A percentile compares a stretch with the other conserved stretches of the same genome.
phyloP scores from a whole-genome alignment of 2,797 vertebrate species.

The Alouatta caraya region DNA sequence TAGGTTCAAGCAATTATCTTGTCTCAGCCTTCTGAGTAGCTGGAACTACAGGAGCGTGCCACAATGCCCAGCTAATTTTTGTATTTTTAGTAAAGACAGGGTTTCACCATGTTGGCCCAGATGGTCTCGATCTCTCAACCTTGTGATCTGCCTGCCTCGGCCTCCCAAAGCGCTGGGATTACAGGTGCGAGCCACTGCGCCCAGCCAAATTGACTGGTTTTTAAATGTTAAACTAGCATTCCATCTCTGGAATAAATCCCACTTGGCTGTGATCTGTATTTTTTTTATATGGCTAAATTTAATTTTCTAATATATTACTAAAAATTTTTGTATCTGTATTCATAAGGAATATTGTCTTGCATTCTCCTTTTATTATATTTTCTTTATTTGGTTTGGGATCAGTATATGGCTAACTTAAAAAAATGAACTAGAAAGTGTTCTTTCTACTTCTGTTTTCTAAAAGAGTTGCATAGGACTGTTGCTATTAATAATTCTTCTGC shows the following conservation, averaged over 20 bases:
- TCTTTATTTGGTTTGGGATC: not conserved
- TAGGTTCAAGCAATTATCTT: no score
- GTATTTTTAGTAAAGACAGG: no score
- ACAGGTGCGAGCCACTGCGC: no score
- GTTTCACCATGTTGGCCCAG: no score
- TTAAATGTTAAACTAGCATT: not conserved
- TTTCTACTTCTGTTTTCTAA: not conserved
- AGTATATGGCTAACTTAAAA: not conserved
- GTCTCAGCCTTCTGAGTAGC: no score
- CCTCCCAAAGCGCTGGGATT: no score
- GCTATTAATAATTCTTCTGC: not conserved
- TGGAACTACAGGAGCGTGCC: no score
- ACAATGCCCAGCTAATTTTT: no score
- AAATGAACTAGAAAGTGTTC: not conserved
- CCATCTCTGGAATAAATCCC: not conserved
- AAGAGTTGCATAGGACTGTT: not conserved
- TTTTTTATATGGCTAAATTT: not conserved
- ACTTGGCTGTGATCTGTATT: not conserved
- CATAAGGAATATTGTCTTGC: not conserved
- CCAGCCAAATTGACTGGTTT: not conserved
- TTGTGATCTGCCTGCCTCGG: no score
- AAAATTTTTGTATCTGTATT: not conserved
- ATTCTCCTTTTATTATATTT: not conserved
- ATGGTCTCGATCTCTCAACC: no score
- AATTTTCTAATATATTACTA: not conserved